Evolutionary conservation across 2,113 vertebrate species (phyloP), one percentile per base, ranked within the genome.

Genomic region (Neotragus pygmaeus): DNA sequence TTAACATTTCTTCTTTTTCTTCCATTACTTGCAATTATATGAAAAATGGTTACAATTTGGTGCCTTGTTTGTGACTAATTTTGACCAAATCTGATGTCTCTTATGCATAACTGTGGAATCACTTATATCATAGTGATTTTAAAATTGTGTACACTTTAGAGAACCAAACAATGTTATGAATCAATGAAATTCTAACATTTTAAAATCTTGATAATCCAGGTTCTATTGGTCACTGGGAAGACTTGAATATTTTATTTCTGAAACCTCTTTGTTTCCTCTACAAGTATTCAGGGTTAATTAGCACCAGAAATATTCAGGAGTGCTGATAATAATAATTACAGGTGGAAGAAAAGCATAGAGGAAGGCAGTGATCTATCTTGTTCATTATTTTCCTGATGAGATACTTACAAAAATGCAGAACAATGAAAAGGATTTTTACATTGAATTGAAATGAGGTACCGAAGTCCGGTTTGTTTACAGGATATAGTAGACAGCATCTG

Each of bases 401-500:
- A 6, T 91, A 66, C 64, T 95, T 87, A 77, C 2, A 88, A 81
- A 90, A 85, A 39, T 62, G 12, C 28, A 57, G 53, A 66, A 11
- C 3, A 82, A 78, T 36, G 17, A 81, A 85, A 90, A 39, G 19
- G 45, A 39, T 57, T 94, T 97, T 86, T 93, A 45, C 64, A n/a
- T 3, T 78, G 83, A 73, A 70, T 92, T 55, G 85, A 92, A 96
- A 95, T 45, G 75, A 92, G 70, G 23, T 43, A 60, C 55, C 12
- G 21, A 89, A 88, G 75, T 62, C 64, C 33, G 30, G 27, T 95
- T 95, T 95, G 58, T 94, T 88, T 96, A 97, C 28, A 82, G 70
- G 55, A 93, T 70, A 49, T 95, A 88, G 95, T 84, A 75, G 70
- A 80, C 83, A 94, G 80, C 1, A 0, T 73, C 62, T 96, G 57